Percentiles rank a stretch among this genome's conserved stretches.
These are phyloP conservation scores for Arvicanthis niloticus DNA, from an alignment of 2,113 vertebrate species.

Conservation along the genomic window DNA sequence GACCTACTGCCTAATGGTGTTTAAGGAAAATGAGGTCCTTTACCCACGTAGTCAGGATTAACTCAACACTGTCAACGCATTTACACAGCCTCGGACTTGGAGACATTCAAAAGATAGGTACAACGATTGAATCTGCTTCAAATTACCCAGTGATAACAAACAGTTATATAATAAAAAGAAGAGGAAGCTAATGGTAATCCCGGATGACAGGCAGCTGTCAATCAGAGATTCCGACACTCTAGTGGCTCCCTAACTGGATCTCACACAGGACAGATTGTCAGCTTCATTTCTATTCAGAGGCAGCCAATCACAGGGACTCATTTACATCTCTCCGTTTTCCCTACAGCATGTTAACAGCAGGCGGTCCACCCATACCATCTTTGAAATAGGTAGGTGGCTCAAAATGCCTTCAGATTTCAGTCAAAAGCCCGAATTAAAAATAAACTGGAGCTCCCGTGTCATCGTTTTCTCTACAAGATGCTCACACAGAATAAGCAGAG, in stretches of 20 bases:
- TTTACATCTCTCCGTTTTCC: slow-evolving; percentile 91
- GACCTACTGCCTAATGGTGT: neutral
- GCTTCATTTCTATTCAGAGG: slow-evolving; percentile 94
- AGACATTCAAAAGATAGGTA: slow-evolving; percentile 57
- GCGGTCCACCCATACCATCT: slow-evolving; percentile 93
- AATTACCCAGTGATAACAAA: slow-evolving; percentile 81
- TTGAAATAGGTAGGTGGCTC: slow-evolving; percentile 89
- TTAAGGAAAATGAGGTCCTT: slow-evolving; percentile 6
- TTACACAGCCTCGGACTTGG: slow-evolving; percentile 66
- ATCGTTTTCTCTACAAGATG: slow-evolving; percentile 83
- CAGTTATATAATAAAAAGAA: slow-evolving; percentile 66
- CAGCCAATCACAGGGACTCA: slow-evolving; percentile 93
- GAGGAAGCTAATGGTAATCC: slow-evolving; percentile 77
- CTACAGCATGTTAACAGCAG: slow-evolving; percentile 93
- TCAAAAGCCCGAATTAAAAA: slow-evolving; percentile 86
- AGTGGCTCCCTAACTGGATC: slow-evolving; percentile 77
- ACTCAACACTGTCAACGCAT: slow-evolving; percentile 60
- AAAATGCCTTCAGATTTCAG: slow-evolving; percentile 85
- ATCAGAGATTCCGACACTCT: slow-evolving; percentile 72
- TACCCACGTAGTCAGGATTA: slow-evolving; percentile 64
- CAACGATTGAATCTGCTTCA: slow-evolving; percentile 69
- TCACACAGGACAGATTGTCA: slow-evolving; percentile 82
- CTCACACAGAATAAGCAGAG: slow-evolving; percentile 80
- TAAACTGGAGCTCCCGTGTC: slow-evolving; percentile 83
- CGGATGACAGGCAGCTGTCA: slow-evolving; percentile 74